Evolutionary conservation across 2,113 vertebrate species (phyloP).

Genomic region (Onychorhynchus coronatus): DNA sequence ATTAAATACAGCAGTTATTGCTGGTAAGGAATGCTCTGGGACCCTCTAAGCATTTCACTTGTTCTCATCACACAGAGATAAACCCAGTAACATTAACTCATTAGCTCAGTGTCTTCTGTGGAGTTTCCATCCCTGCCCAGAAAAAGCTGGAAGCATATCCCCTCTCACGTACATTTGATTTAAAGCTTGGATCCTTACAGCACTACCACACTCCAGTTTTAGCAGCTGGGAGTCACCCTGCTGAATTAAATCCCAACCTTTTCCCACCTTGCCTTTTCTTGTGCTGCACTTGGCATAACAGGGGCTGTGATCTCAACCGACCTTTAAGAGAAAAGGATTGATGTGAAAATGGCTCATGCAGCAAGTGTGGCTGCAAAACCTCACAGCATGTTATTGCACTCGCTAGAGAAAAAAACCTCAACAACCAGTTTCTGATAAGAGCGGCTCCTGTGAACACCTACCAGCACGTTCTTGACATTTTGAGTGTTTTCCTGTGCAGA

Average conservation of each 20-base stretch:
- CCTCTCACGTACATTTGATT: rapidly evolving
- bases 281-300: not conserved
- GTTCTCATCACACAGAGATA: rapidly evolving
- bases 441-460: not conserved
- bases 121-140: not conserved
- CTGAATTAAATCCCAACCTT: not conserved
- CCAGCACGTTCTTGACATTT: not conserved
- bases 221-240: no score
- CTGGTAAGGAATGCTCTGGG: not conserved
- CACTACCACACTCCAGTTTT: not conserved
- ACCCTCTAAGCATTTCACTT: not conserved
- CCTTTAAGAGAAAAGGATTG: not conserved
- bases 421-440: not conserved
- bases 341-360: not conserved
- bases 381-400: not conserved
- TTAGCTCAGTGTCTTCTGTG: not conserved
- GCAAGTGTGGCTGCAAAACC: not conserved
- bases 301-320: not conserved
- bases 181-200: not conserved
- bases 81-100: not conserved
- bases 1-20: not conserved
- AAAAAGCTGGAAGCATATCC: not conserved
- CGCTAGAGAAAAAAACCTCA: not conserved
- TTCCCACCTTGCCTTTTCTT: not conserved
- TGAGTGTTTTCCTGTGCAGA: not conserved